Percentiles rank a stretch among this genome's conserved stretches.
phyloP scores from a whole-genome alignment of 1,140 invertebrate genomes.

The Bombus ignitus region DNA sequence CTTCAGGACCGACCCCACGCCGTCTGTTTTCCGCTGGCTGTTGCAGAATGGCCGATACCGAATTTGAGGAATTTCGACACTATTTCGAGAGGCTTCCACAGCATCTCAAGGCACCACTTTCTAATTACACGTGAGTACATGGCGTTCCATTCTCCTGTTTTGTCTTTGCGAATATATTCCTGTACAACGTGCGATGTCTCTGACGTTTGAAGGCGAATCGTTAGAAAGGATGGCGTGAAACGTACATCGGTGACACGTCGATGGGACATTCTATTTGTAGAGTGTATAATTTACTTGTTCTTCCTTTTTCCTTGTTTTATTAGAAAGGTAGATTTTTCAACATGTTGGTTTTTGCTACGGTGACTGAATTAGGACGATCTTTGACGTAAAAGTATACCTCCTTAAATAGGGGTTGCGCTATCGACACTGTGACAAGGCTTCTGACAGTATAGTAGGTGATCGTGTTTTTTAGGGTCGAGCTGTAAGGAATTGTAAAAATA shows the following conservation, averaged over 20 bases:
- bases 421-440: not conserved
- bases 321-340: too few relatives aligned
- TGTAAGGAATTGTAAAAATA: not conserved
- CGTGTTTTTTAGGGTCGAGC: not conserved
- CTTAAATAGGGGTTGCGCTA: not conserved
- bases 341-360: not conserved
- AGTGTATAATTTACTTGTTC: not conserved
- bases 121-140: slow-evolving; percentile 86
- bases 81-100: slow-evolving; percentile 92
- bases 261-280: too few relatives aligned
- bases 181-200: not conserved
- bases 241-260: not conserved
- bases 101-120: slow-evolving; percentile 89
- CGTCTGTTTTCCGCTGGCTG: not conserved
- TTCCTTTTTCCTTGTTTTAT: too few relatives aligned
- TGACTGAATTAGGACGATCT: not conserved
- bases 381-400: not conserved
- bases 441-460: not conserved
- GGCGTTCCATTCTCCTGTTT: too few relatives aligned
- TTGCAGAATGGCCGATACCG: slow-evolving; percentile 91
- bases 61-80: slow-evolving; percentile 95
- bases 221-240: too few relatives aligned
- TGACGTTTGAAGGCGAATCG: not conserved
- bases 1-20: slow-evolving; percentile 61
- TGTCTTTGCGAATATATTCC: not conserved